Conservation (phyloP, 2,113 vertebrate species). For the Epinephelus lanceolatus region DNA sequence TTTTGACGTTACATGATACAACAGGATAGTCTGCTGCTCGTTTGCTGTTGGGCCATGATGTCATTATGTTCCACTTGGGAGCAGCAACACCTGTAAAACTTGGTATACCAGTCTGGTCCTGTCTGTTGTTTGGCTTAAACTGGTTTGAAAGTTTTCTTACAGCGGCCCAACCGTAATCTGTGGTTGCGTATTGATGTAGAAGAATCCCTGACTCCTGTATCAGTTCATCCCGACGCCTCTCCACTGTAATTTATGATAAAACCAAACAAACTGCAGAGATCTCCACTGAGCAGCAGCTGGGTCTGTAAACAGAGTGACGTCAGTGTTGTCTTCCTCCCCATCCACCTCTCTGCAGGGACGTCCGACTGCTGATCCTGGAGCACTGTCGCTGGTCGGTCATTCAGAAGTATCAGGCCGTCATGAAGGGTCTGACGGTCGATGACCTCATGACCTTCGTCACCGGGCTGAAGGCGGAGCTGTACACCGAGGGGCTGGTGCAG, state of each 20-base stretch:
- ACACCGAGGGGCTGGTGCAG: slow-evolving; percentile 92
- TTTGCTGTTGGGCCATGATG: no score
- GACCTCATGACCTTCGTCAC: slow-evolving; percentile 88
- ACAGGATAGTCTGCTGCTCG: no score
- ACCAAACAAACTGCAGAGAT: neutral
- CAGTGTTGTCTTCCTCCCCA: neutral
- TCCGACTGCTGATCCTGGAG: slow-evolving; percentile 92
- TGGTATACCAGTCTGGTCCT: no score
- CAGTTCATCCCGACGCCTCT: neutral
- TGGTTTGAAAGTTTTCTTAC: no score
- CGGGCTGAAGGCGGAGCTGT: slow-evolving; percentile 91
- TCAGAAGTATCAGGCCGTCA: slow-evolving; percentile 91
- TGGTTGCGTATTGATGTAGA: neutral
- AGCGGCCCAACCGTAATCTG: no score
- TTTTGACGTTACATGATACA: no score
- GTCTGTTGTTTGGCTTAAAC: no score
- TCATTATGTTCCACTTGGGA: no score
- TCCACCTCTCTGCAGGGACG: slow-evolving; percentile 83
- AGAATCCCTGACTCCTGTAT: neutral
- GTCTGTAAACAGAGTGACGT: neutral
- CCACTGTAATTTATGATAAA: neutral
- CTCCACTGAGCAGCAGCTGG: neutral
- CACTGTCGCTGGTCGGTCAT: slow-evolving; percentile 94
- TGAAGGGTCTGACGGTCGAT: slow-evolving; percentile 87
- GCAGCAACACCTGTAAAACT: no score